Evolutionary conservation across 1,140 invertebrate genomes (phyloP).

Genomic region (Nasonia vitripennis): DNA sequence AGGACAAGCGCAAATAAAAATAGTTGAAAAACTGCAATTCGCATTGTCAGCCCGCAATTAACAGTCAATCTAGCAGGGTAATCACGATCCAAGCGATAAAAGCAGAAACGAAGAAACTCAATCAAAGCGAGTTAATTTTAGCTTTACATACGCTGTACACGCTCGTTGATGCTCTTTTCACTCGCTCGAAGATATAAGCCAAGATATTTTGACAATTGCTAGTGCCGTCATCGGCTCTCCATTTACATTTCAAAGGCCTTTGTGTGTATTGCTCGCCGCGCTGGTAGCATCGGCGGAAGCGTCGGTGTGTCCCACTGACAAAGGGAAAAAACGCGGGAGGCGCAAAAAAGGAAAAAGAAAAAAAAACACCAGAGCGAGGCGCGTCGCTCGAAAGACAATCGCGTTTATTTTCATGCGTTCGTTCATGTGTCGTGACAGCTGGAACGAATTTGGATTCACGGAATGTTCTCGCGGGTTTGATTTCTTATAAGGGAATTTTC

Average conservation of each 20-base stretch:
- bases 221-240: conserved; percentile 34
- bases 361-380: not conserved
- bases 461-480: not conserved
- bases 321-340: not conserved
- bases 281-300: conserved; percentile 21
- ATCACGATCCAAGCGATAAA: not conserved
- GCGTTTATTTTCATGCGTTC: not conserved
- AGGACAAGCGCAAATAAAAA: not conserved
- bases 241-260: conserved; percentile 61
- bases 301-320: not conserved
- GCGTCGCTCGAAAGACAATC: not conserved
- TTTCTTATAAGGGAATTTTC: not conserved
- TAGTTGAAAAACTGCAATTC: not conserved
- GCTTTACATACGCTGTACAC: not conserved
- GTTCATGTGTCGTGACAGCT: not conserved
- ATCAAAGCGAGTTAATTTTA: conserved; percentile 18
- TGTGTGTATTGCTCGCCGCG: conserved; percentile 49
- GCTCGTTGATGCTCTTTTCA: conserved; percentile 40
- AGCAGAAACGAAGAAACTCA: conserved; percentile 8
- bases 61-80: not conserved
- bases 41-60: not conserved
- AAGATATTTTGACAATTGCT: conserved; percentile 50
- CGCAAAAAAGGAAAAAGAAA: not conserved
- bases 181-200: conserved; percentile 41
- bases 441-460: conserved; percentile 15